Conservation (phyloP, 2,797 vertebrate species). For the Spatula versicolor region DNA sequence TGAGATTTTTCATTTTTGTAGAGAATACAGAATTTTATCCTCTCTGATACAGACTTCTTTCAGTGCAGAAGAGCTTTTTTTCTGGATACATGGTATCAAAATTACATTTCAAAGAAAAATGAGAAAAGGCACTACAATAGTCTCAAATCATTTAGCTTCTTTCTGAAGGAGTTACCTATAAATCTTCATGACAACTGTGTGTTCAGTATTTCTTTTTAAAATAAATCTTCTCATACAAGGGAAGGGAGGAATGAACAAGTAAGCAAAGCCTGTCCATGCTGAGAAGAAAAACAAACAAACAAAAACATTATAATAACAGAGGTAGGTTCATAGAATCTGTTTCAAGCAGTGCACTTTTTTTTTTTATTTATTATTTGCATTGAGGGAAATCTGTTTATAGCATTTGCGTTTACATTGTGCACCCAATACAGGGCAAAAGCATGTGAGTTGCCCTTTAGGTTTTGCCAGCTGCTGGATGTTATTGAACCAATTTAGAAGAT, state of each 20-base stretch:
- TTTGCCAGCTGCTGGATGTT: not conserved
- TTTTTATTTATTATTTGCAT: not conserved
- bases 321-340: not conserved
- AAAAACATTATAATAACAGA: not conserved
- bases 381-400: not conserved
- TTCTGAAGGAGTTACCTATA: slow-evolving; percentile 42
- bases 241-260: not conserved
- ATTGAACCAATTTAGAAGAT: not conserved
- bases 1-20: slow-evolving; percentile 21
- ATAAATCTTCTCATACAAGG: slow-evolving; percentile 16
- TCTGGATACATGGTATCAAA: slow-evolving; percentile 15
- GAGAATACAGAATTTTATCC: slow-evolving; percentile 14
- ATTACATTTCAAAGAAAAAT: slow-evolving; percentile 40
- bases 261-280: not conserved
- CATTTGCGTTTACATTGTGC: not conserved
- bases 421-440: not conserved
- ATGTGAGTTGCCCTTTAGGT: not conserved
- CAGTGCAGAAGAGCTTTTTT: not conserved
- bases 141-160: slow-evolving; percentile 34
- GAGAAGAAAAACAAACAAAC: not conserved
- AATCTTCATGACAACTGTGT: slow-evolving; percentile 48
- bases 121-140: slow-evolving; percentile 3
- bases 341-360: not conserved
- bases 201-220: slow-evolving; percentile 34
- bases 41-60: slow-evolving; percentile 28